These are phyloP conservation scores for Tenthredo livida DNA, from an alignment of 2,888 invertebrate genomes.

Conservation along the genomic window DNA sequence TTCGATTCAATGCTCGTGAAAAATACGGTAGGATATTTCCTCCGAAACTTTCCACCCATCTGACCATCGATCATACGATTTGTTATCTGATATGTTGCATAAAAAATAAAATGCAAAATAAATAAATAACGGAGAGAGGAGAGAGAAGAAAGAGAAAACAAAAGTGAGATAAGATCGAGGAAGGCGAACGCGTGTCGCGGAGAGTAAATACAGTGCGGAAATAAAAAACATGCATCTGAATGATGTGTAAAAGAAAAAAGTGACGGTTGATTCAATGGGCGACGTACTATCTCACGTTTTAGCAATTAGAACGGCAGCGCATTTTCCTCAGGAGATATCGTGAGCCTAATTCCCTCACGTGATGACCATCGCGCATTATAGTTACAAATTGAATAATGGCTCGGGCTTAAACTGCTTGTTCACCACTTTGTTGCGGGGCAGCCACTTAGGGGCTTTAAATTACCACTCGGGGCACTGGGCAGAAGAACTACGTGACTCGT, in stretches of 20 bases:
- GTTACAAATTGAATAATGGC: constrained; percentile 37
- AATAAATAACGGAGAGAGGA: background rate
- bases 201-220: background rate
- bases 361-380: background rate
- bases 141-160: background rate
- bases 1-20: background rate
- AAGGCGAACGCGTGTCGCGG: background rate
- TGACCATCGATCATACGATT: too few species aligned
- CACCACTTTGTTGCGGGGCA: constrained; percentile 10
- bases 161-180: background rate
- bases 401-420: constrained; percentile 19
- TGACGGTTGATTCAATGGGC: background rate
- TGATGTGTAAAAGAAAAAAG: background rate
- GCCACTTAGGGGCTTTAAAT: constrained; percentile 26
- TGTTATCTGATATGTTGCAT: background rate
- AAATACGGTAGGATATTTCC: background rate
- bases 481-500: constrained; percentile 3
- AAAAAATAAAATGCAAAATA: background rate
- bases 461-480: background rate
- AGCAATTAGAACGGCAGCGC: background rate
- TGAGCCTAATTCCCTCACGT: constrained; percentile 17
- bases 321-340: constrained; percentile 11
- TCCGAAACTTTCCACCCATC: background rate
- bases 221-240: background rate
- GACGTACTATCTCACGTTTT: background rate